These are phyloP conservation scores for Campylomormyrus numenius DNA, from an alignment of 2,113 vertebrate species.

Conservation along the genomic window DNA sequence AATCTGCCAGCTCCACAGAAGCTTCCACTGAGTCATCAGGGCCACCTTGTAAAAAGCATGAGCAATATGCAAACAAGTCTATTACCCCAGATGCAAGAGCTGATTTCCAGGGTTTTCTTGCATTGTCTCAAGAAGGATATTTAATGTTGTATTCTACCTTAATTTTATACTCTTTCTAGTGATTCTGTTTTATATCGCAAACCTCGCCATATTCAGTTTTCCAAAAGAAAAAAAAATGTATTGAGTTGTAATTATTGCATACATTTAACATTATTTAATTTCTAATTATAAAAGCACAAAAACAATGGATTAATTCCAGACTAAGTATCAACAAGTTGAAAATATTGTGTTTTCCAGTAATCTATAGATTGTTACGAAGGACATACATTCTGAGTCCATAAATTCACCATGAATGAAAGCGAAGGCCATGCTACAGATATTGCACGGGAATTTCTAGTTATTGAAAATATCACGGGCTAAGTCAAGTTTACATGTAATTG, in stretches of 20 bases:
- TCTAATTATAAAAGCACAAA: neutral
- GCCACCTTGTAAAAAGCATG: neutral
- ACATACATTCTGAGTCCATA: neutral
- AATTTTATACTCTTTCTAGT: neutral
- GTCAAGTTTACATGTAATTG: neutral
- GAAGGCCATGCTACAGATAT: neutral
- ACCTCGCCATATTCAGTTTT: conserved; percentile 52
- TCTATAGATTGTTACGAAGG: neutral
- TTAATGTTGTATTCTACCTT: neutral
- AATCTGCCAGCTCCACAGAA: neutral
- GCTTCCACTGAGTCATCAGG: neutral
- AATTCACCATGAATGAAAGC: neutral
- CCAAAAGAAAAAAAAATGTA: conserved; percentile 67
- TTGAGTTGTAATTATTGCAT: conserved; percentile 56
- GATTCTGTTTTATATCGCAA: neutral
- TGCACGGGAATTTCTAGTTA: neutral
- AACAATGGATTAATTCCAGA: neutral
- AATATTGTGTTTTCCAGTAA: neutral
- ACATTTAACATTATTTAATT: neutral
- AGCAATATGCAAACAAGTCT: neutral
- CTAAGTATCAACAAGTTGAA: neutral
- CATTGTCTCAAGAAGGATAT: neutral
- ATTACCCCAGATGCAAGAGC: neutral
- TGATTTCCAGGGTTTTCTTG: neutral
- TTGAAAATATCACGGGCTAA: neutral